Percentiles rank a stretch among this genome's conserved stretches.
phyloP scores from a whole-genome alignment of 2,888 invertebrate genomes.

The Stenichneumon culpator region DNA sequence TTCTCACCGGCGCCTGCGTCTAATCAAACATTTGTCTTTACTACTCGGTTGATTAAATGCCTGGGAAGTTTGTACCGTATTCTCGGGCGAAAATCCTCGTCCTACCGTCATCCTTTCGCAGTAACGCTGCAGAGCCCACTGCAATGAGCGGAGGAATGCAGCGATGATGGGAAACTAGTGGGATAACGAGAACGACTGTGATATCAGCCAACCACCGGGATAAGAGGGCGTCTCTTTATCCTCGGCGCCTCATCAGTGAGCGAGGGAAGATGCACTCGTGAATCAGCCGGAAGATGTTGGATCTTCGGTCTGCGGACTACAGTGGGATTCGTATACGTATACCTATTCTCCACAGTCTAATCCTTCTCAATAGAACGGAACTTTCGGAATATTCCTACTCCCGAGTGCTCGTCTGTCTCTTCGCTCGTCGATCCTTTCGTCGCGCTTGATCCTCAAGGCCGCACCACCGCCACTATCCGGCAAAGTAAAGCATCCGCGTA shows the following conservation, averaged over 20 bases:
- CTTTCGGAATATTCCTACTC: no score
- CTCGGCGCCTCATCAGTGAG: not conserved
- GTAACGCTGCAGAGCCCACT: not conserved
- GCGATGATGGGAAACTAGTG: not conserved
- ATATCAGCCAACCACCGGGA: not conserved
- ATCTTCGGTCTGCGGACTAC: not conserved
- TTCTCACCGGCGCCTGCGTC: conserved; percentile 69
- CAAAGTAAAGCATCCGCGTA: no score
- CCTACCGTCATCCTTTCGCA: conserved; percentile 17
- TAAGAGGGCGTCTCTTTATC: not conserved
- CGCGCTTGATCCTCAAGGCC: no score
- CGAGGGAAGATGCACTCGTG: not conserved
- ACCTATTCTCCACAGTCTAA: no score
- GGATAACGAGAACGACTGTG: conserved; percentile 4
- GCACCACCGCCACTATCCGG: no score
- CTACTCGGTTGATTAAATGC: conserved; percentile 83
- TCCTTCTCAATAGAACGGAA: no score
- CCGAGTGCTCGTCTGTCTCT: no score
- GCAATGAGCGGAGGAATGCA: not conserved
- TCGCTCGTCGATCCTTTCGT: no score
- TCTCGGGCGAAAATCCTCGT: conserved; percentile 37
- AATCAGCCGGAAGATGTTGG: not conserved
- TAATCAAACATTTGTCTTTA: conserved; percentile 84
- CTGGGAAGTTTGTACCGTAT: conserved; percentile 75
- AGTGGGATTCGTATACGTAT: no score